Evolutionary conservation across 2,797 vertebrate genomes (phyloP).

Genomic region (Mormyrops attenuatus): DNA sequence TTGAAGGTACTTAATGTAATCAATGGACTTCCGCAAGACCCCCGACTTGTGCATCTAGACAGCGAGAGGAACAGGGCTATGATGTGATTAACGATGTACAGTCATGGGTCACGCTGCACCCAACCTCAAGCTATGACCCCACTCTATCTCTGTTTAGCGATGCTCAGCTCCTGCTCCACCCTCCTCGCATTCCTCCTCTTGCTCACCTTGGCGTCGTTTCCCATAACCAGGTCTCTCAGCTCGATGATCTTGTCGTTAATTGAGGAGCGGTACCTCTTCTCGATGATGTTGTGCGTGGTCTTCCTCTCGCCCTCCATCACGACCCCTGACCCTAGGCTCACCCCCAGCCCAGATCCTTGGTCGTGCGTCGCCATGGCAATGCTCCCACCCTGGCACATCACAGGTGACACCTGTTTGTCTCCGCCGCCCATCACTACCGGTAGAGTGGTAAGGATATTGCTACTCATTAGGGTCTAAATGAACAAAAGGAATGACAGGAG

Average conservation of each 20-base stretch:
- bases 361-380: conserved; percentile 38
- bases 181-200: neutral
- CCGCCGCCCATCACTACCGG: conserved; percentile 84
- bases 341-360: conserved; percentile 29
- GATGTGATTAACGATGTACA: neutral
- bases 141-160: neutral
- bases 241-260: conserved; percentile 98
- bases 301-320: conserved; percentile 88
- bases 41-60: conserved; percentile 95
- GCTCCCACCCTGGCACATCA: conserved; percentile 35
- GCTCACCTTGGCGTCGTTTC: conserved; percentile 84
- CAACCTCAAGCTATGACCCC: neutral
- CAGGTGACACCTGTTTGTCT: conserved; percentile 84
- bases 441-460: conserved; percentile 89
- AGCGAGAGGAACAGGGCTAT: neutral
- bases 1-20: conserved; percentile 96
- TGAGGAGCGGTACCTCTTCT: conserved; percentile 92
- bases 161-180: neutral
- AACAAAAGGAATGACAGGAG: neutral
- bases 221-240: conserved; percentile 92
- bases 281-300: conserved; percentile 96
- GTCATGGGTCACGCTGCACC: neutral
- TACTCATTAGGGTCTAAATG: conserved; percentile 80
- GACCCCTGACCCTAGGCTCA: conserved; percentile 48
- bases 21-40: conserved; percentile 89